Base-by-base conservation (phyloP, 1,140 invertebrate species). In the Belonocnema kinseyi region DNA sequence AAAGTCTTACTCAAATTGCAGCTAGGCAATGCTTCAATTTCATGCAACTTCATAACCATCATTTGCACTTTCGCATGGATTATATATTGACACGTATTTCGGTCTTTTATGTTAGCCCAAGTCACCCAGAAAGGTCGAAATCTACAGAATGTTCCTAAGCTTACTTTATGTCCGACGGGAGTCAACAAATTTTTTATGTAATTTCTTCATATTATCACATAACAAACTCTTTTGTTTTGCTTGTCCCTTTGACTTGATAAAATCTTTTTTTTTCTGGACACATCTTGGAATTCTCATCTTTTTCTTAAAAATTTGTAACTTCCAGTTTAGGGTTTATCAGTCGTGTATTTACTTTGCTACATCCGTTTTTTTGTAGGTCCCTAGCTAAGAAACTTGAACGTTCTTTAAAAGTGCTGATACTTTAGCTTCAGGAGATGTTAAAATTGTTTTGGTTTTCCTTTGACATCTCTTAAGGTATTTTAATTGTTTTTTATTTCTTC, bases 81-180 rank as follows among this genome's bases (percentile, higher is more conserved):
- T 14, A 75, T 19, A 19, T 54, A 75, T 75, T 56, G 58, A 13
- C 73, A 75, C 1, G 73, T 75, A 16, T 75, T 54, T 58, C 73
- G 26, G 10, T 75, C 73, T 61, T 52, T 53, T 50, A 75, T 8
- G 6, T 58, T 58, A 40, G 51, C 51, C 6, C 50, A 75, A 14
- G 50, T 75, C 19, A 75, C 54, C 73, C 73, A 75, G 61, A 75
- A 75, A 53, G 73, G 73, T 19, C 73, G 58, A 19, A 46, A 75
- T 50, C 46, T 75, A 16, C 73, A 75, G 61, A 75, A 75, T 75
- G 50, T 52, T 3, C 54, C 14, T 13, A 53, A 61, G 17, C 50
- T 53, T 50, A 75, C 50, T 50, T 75, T 4, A 54, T 75, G 6
- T 13, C 7, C 16, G 21, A 61, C 21, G 11, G 51, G 1, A 14